Base-by-base conservation (phyloP, 1,140 invertebrate species). In the Atta colombica region DNA sequence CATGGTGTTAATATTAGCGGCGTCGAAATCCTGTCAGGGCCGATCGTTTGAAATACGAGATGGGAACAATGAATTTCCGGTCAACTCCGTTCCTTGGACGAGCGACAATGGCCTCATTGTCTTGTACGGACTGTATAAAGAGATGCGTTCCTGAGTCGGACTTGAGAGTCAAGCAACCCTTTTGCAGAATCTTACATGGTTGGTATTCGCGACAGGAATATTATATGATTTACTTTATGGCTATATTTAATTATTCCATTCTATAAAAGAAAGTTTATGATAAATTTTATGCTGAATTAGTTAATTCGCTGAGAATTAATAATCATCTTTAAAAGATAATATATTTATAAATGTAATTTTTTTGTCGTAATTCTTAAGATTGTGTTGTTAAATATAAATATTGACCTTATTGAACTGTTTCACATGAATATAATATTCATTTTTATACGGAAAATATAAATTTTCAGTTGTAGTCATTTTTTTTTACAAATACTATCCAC, bases 91-190 rank as follows among this genome's bases (percentile, higher is more conserved):
- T 51, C 87, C 65, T 78, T 45, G 68, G 61, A 74, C 28, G 28
- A 77, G 75, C 85, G 85, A 91, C 90, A 90, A 90, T 90, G 87
- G 85, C 71, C 89, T 87, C 87, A 88, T 91, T 91, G 90, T 91
- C 78, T 85, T 25, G 21, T 71, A 61, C 49, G 49, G 25, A 8
- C 65, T 55, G 90, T 65, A 91, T 91, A 90, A 89, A 91, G 88
- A 91, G 88, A 91, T 91, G 72, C 75, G 65, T 25, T 74, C 35
- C 68, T 60, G 31, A 21, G 72, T 21, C 35, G n/a, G 25, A 49
- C 35, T 51, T 18, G 25, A 4, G 28, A 74, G 68, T 61, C 69
- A 61, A 49, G 55, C 55, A 82, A 49, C 55, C 39, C 66, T 71
- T 45, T 61, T 4, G 25, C 80, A 31, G 31, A 71, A 60, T 58